Percentiles rank a stretch among this genome's conserved stretches.
Evolutionary conservation across 2,113 vertebrate genomes (phyloP).

Genomic region (Chaetura pelagica): DNA sequence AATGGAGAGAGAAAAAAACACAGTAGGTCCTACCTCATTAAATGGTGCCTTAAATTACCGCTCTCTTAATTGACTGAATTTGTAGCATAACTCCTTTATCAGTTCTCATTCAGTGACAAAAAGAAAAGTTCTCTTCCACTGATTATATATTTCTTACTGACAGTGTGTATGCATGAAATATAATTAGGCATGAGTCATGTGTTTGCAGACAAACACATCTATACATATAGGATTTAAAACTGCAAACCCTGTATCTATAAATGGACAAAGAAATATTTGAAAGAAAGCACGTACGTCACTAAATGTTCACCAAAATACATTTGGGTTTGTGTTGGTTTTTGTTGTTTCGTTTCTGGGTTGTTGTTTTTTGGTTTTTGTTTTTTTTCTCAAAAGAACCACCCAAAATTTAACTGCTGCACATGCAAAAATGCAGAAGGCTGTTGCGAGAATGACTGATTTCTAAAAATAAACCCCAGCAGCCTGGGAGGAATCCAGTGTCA

Average conservation of each 20-base stretch:
- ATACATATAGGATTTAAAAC: not conserved
- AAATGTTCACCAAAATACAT: not conserved
- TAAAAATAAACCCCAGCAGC: conserved; percentile 76
- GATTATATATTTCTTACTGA: conserved; percentile 38
- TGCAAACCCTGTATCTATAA: conserved; percentile 25
- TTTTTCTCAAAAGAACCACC: conserved; percentile 28
- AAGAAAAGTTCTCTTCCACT: conserved; percentile 56
- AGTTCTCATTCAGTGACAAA: conserved; percentile 36
- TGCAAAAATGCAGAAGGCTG: conserved; percentile 72
- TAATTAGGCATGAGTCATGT: conserved; percentile 22
- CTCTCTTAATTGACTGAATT: not conserved
- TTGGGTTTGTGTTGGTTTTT: not conserved
- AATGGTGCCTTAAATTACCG: conserved; percentile 37
- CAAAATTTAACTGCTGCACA: conserved; percentile 73
- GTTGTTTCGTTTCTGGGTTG: not conserved
- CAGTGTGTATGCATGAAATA: not conserved
- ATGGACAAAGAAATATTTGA: not conserved
- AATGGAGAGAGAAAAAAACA: not conserved
- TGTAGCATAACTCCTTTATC: conserved; percentile 46
- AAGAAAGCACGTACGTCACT: not conserved
- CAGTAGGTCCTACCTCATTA: conserved; percentile 38
- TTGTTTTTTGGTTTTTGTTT: not conserved
- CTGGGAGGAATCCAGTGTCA: conserved; percentile 68
- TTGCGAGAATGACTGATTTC: conserved; percentile 73
- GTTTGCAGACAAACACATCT: conserved; percentile 17